Evolutionary conservation across 2,888 invertebrate species (phyloP), one percentile per base, ranked within the genome.

Genomic region (Synanthedon tipuliformis): DNA sequence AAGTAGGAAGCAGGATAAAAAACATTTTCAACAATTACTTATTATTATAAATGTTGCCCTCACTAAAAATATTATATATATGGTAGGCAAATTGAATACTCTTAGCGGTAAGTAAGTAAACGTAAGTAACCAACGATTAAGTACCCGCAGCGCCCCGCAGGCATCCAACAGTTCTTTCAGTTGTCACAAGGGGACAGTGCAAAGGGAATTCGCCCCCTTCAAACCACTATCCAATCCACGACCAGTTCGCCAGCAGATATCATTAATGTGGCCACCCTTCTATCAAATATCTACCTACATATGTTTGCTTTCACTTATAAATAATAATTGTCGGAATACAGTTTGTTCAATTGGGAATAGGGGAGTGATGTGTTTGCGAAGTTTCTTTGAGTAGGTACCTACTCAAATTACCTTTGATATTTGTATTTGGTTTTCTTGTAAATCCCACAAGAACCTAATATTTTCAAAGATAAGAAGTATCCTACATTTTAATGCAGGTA

Each of bases 271-370:
- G 61, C 65, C 78, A 78, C 85, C 84, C 83, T 74, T 59, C 66
- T 60, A 61, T 57, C 57, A 63, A 62, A 63, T 71, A 70, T 64
- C 59, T 61, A 68, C 66, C 57, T 80, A 83, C 86, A 85, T 86
- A 85, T 84, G 84, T 78, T 81, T 69, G 73, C 73, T 75, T 80
- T 84, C 81, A 80, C 75, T 70, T 76, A 72, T 77, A 81, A 85
- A 84, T 83, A 84, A 83, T 82, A 81, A 82, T 81, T 76, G 73
- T 72, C 65, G 65, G 34, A 75, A 70, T 73, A 68, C 62, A 68
- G 66, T 68, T 61, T 59, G 62, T 67, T 58, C 69, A 75, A 77
- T 78, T 75, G 71, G 34, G 76, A 75, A 75, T 49, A 73, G 71
- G 81, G 82, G 82, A 71, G 18, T 49, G 49, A 49, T 34, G 34